Percentiles rank a stretch among this genome's conserved stretches.
These are phyloP conservation scores for Sus cebifrons DNA, from an alignment of 2,797 vertebrate genomes.

Conservation along the genomic window DNA sequence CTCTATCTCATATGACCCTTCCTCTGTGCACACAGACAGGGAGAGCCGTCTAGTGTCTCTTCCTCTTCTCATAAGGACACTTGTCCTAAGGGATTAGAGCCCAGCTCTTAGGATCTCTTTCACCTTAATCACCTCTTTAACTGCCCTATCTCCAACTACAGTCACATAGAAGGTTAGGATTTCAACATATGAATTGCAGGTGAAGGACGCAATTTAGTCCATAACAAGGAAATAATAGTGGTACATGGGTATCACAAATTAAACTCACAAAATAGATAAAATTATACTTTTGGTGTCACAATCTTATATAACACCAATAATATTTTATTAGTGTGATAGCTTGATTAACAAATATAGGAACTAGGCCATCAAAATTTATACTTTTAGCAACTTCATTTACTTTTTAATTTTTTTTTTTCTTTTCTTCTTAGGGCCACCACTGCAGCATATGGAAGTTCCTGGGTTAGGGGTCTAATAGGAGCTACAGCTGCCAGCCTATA, in stretches of 20 bases:
- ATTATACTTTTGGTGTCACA: not conserved
- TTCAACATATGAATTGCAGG: not conserved
- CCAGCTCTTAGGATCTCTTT: not conserved
- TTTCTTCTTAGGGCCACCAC: no score
- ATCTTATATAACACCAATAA: not conserved
- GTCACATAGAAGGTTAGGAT: not conserved
- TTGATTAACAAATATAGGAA: not conserved
- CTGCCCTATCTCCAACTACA: not conserved
- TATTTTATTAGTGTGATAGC: not conserved
- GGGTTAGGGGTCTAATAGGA: no score
- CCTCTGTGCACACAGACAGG: not conserved
- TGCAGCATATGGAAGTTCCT: no score
- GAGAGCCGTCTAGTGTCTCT: not conserved
- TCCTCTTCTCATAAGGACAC: not conserved
- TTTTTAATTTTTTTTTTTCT: no score
- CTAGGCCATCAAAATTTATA: slow-evolving; percentile 37
- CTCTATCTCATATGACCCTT: not conserved
- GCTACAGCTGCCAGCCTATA: no score
- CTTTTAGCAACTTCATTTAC: not conserved
- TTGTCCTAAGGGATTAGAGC: not conserved
- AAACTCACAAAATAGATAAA: not conserved
- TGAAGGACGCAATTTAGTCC: not conserved
- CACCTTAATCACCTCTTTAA: not conserved
- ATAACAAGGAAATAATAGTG: not conserved
- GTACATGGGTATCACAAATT: not conserved